A percentile compares a stretch with the other conserved stretches of the same genome.
Conservation (phyloP, 1,140 invertebrate genomes). For the Lethocerus indicus region DNA sequence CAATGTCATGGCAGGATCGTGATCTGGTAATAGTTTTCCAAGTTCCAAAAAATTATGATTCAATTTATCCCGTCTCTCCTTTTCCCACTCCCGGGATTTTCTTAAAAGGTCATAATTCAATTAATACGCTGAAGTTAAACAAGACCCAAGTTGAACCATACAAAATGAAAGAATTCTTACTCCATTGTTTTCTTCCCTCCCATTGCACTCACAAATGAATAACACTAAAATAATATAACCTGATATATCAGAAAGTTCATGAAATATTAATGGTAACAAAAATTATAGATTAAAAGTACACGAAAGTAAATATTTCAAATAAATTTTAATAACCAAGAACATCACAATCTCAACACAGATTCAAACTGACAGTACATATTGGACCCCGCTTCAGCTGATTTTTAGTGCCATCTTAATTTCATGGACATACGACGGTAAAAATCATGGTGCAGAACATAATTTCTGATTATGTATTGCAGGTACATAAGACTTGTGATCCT, state of each 20-base stretch:
- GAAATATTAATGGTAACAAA: too few species aligned
- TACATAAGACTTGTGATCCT: too few species aligned
- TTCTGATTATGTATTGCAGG: too few species aligned
- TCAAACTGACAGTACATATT: too few species aligned
- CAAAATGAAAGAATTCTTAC: neutral
- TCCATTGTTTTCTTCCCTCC: slow-evolving; percentile 9
- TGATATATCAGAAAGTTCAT: neutral
- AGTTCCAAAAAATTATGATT: slow-evolving; percentile 28
- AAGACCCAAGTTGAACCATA: neutral
- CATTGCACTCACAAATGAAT: neutral
- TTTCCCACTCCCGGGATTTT: slow-evolving; percentile 30
- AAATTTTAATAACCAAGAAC: too few species aligned
- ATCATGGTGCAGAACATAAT: too few species aligned
- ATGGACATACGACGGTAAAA: too few species aligned
- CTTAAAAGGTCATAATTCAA: slow-evolving; percentile 10
- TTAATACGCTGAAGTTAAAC: neutral
- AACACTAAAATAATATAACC: neutral
- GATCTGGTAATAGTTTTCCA: slow-evolving; percentile 27
- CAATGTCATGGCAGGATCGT: slow-evolving; percentile 25
- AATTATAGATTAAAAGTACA: too few species aligned
- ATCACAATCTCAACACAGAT: too few species aligned
- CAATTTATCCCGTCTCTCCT: slow-evolving; percentile 28
- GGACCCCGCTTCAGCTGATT: too few species aligned
- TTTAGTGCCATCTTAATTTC: too few species aligned
- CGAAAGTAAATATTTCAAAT: too few species aligned